phyloP scores from a whole-genome alignment of 2,797 vertebrate species.

The Gastrophryne carolinensis region DNA sequence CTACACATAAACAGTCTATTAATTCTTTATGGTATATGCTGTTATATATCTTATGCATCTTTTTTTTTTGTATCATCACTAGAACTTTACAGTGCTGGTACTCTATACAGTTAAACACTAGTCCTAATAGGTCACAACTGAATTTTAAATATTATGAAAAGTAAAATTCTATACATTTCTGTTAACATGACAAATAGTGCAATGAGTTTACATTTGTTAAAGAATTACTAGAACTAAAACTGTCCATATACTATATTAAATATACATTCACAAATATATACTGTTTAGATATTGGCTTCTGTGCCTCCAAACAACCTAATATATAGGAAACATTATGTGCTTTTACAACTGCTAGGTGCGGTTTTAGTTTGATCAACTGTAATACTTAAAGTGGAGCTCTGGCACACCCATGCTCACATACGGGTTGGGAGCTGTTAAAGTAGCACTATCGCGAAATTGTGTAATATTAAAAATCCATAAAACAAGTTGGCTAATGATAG shows the following conservation, averaged over 20 bases:
- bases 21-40: neutral
- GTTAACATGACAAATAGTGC: neutral
- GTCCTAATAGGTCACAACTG: conserved; percentile 1
- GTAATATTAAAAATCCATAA: no score
- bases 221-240: neutral
- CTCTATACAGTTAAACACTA: conserved; percentile 6
- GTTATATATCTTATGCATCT: neutral
- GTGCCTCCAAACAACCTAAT: neutral
- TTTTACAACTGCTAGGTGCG: neutral
- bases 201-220: neutral
- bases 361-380: neutral
- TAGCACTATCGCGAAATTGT: no score
- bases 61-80: neutral
- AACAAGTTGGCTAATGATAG: no score
- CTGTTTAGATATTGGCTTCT: neutral
- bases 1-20: conserved; percentile 12
- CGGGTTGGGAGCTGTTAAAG: no score
- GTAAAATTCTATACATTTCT: neutral
- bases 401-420: no score
- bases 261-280: conserved; percentile 23
- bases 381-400: no score
- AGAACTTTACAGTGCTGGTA: conserved; percentile 4
- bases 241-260: neutral
- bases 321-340: neutral
- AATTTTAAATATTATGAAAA: conserved; percentile 7